A percentile compares a stretch with the other conserved stretches of the same genome.
phyloP scores from a whole-genome alignment of 2,113 vertebrate species.

The Coryphaenoides rupestris region DNA sequence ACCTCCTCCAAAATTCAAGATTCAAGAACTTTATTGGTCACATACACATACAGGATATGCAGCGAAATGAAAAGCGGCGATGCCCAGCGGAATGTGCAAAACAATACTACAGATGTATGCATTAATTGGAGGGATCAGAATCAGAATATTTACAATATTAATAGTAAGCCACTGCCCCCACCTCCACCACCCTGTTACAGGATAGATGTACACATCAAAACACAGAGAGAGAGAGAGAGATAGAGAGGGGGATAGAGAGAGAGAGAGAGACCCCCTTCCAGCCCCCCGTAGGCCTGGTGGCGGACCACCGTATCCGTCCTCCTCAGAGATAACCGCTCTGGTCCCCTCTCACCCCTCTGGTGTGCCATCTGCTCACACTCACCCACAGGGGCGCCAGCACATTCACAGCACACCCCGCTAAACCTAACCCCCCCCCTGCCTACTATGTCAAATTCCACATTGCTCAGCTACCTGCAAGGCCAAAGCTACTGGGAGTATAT shows the following conservation, averaged over 20 bases:
- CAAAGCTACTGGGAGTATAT: conserved; percentile 56
- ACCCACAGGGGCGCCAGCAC: conserved; percentile 30
- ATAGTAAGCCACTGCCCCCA: too few relatives aligned
- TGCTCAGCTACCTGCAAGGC: conserved; percentile 61
- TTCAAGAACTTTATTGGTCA: too few relatives aligned
- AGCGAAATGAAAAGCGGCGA: too few relatives aligned
- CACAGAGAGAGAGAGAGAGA: neutral
- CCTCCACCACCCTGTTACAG: too few relatives aligned
- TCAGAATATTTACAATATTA: too few relatives aligned
- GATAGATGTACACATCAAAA: too few relatives aligned
- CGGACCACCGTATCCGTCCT: neutral
- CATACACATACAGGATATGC: too few relatives aligned
- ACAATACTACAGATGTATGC: too few relatives aligned
- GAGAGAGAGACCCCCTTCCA: too few relatives aligned
- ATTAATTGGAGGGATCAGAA: too few relatives aligned
- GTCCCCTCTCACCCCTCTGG: conserved; percentile 44
- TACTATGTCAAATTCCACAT: conserved; percentile 72
- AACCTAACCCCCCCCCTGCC: conserved; percentile 15
- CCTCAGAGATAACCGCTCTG: neutral
- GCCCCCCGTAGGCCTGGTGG: too few relatives aligned
- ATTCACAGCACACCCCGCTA: conserved; percentile 26
- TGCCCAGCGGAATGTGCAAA: too few relatives aligned
- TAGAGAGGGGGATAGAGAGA: conserved; percentile 21
- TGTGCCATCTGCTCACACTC: conserved; percentile 51
- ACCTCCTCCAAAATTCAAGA: neutral